These are phyloP conservation scores for Nothura maculosa DNA, from an alignment of 2,797 vertebrate genomes.

Conservation along the genomic window DNA sequence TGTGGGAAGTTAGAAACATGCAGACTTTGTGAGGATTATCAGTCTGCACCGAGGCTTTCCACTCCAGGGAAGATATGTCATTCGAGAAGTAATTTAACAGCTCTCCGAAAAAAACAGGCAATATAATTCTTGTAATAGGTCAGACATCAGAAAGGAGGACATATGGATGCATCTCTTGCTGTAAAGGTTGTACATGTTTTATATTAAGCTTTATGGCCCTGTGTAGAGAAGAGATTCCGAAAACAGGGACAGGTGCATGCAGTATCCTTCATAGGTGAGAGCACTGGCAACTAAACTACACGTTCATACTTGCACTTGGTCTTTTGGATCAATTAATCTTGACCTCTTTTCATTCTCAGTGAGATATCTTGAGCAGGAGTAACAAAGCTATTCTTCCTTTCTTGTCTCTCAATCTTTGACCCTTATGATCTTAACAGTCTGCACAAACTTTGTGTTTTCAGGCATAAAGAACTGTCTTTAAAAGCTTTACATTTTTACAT, in stretches of 20 bases:
- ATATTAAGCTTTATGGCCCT: background rate
- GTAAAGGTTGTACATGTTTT: background rate
- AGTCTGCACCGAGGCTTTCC: too few relatives aligned
- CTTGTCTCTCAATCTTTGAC: background rate
- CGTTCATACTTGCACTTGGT: background rate
- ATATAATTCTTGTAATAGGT: background rate
- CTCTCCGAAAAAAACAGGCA: background rate
- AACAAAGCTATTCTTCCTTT: background rate
- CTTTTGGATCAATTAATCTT: background rate
- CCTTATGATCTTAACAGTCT: rapidly evolving
- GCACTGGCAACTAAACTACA: background rate
- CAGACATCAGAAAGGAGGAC: background rate
- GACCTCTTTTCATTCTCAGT: background rate
- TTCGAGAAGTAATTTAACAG: background rate
- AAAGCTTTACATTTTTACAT: background rate
- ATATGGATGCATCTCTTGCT: background rate
- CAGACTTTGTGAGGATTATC: background rate
- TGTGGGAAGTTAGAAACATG: background rate
- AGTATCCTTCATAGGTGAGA: background rate
- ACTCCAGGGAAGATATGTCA: background rate
- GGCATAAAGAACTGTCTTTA: background rate
- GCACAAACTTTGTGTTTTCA: background rate
- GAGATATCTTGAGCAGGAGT: background rate
- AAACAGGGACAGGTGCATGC: background rate
- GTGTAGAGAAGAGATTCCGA: background rate